Evolutionary conservation across 2,797 vertebrate genomes (phyloP), one percentile per base, ranked within the genome.

Genomic region (Huso huso): DNA sequence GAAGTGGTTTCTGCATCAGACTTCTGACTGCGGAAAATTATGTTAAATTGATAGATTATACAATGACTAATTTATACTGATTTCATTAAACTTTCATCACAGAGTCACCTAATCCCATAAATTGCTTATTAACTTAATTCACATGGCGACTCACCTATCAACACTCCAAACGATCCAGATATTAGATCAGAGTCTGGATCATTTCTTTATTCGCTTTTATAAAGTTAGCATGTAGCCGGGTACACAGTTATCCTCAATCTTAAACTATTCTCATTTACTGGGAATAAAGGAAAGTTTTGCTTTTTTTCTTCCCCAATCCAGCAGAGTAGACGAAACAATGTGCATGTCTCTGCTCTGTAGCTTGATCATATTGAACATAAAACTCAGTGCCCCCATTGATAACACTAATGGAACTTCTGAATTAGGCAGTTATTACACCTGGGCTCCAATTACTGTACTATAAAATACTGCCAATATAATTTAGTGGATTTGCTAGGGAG

Each of bases 81-180:
- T 86, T 82, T 87, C 81, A 89, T 88, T 85, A 86, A 83, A 82
- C 74, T 86, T 88, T 87, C 84, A 89, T 85, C 81, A 73, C 81
- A 73, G 68, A 66, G 73, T 70, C 71, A 70, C 69, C 83, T 84
- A 84, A 87, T 86, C 82, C 83, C 81, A 72, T 76, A 84, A 87
- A 86, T 86, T 84, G 81, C 80, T 85, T 82, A 87, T 85, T 86
- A 87, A 80, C 75, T 82, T 68, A 1, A 74, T 74, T 82, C 81
- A 76, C 84, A 75, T 82, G 79, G 73, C 76, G 75, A 69, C 74
- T 74, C 18, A 72, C 77, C 81, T 83, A 82, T 89, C 86, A 86
- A 79, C 82, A 86, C 83, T 79, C 83, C 73, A 83, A 86, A 86
- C 86, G 72, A 85, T 70, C 59, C 77, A 75, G 76, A 79, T 80